A percentile compares a stretch with the other conserved stretches of the same genome.
These are phyloP conservation scores for Ormyrus pomaceus DNA, from an alignment of 2,888 invertebrate species.

Conservation along the genomic window DNA sequence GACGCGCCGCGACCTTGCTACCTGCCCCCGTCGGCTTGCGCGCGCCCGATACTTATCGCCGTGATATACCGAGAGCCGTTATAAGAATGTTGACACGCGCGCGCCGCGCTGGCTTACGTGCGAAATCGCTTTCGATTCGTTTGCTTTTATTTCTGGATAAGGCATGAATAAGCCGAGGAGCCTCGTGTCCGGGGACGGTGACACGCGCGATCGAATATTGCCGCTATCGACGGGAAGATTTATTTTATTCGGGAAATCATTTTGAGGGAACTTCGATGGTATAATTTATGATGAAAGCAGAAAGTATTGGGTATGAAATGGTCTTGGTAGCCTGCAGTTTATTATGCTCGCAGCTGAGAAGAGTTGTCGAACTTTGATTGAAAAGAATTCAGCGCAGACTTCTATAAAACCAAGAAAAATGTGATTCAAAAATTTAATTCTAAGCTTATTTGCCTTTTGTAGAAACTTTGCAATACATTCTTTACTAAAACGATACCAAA, in stretches of 20 bases:
- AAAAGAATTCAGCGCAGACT: too few species aligned
- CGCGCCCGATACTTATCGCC: constrained; percentile 63
- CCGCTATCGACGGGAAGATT: constrained; percentile 32
- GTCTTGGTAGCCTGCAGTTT: too few species aligned
- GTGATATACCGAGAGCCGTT: constrained; percentile 64
- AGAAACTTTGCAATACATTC: too few species aligned
- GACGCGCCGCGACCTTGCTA: constrained; percentile 56
- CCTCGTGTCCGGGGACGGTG: background rate
- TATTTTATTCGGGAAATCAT: constrained; percentile 29
- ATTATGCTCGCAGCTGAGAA: too few species aligned
- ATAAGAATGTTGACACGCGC: constrained; percentile 58
- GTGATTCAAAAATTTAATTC: too few species aligned
- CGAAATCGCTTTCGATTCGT: constrained; percentile 29
- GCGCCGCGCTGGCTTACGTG: background rate
- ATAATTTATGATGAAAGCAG: too few species aligned
- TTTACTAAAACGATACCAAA: too few species aligned
- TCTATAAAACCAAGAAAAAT: too few species aligned
- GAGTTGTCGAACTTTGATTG: too few species aligned
- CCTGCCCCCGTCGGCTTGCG: constrained; percentile 45
- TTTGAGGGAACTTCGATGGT: background rate
- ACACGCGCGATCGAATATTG: constrained; percentile 32
- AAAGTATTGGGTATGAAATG: too few species aligned
- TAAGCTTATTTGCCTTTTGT: too few species aligned
- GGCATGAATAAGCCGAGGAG: constrained; percentile 19
- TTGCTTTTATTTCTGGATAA: constrained; percentile 21